These are phyloP conservation scores for Raja brachyura DNA, from an alignment of 2,113 vertebrate genomes.

Conservation along the genomic window DNA sequence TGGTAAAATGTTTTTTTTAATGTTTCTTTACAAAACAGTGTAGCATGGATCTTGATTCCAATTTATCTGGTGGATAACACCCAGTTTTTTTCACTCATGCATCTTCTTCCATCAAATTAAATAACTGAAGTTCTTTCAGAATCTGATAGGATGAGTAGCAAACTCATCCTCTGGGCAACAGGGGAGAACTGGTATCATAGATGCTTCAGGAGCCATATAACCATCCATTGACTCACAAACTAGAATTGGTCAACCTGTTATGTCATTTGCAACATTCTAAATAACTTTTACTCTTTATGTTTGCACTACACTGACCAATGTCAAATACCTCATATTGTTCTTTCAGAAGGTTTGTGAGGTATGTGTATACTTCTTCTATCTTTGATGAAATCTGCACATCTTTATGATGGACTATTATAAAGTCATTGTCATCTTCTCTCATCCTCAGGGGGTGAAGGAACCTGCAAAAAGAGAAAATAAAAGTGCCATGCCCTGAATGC, in stretches of 20 bases:
- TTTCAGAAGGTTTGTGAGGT: constrained; percentile 76
- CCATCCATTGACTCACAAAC: background rate
- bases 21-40: background rate
- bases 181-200: background rate
- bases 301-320: background rate
- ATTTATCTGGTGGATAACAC: background rate
- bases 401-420: constrained; percentile 84
- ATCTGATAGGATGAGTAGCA: background rate
- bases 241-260: background rate
- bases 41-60: background rate
- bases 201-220: background rate
- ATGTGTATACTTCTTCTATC: constrained; percentile 74
- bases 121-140: background rate
- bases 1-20: background rate
- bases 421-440: constrained; percentile 77
- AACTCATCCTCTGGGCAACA: too few species aligned
- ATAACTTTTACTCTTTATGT: background rate
- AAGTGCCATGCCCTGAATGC: constrained; percentile 20
- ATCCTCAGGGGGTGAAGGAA: constrained; percentile 81
- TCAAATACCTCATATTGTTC: constrained; percentile 76
- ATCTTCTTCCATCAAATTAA: background rate
- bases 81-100: background rate
- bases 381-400: constrained; percentile 78
- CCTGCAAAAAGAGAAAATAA: constrained; percentile 53
- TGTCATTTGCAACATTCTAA: background rate